A percentile compares a stretch with the other conserved stretches of the same genome.
Conservation (phyloP, 2,797 vertebrate genomes). For the Vireo griseus region DNA sequence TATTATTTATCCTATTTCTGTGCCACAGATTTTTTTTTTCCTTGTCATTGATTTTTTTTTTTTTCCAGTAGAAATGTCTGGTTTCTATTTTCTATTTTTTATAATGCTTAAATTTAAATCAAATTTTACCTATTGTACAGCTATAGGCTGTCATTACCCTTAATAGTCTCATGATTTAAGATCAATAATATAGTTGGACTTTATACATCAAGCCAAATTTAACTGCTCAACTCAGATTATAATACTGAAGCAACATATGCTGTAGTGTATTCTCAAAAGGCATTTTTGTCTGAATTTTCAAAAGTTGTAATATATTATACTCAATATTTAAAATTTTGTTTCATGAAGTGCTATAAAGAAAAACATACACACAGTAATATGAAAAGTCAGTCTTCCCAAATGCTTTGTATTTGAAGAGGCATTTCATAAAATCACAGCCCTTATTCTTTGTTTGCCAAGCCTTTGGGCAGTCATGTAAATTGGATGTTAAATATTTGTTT, state of each 20-base stretch:
- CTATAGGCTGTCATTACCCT: neutral
- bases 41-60: neutral
- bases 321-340: neutral
- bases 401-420: neutral
- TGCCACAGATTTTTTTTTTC: neutral
- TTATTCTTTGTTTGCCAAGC: neutral
- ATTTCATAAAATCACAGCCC: neutral
- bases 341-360: neutral
- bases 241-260: neutral
- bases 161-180: neutral
- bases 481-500: neutral
- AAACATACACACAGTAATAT: neutral
- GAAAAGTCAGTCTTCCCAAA: neutral
- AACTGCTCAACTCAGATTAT: neutral
- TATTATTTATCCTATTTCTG: neutral
- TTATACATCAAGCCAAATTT: neutral
- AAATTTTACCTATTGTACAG: neutral
- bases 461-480: neutral
- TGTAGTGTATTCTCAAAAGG: neutral
- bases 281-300: neutral
- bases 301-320: neutral
- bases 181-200: neutral
- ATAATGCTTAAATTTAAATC: neutral
- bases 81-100: neutral
- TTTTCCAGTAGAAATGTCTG: neutral